A percentile compares a stretch with the other conserved stretches of the same genome.
Conservation (phyloP, 2,113 vertebrate genomes). For the Sialia sialis region DNA sequence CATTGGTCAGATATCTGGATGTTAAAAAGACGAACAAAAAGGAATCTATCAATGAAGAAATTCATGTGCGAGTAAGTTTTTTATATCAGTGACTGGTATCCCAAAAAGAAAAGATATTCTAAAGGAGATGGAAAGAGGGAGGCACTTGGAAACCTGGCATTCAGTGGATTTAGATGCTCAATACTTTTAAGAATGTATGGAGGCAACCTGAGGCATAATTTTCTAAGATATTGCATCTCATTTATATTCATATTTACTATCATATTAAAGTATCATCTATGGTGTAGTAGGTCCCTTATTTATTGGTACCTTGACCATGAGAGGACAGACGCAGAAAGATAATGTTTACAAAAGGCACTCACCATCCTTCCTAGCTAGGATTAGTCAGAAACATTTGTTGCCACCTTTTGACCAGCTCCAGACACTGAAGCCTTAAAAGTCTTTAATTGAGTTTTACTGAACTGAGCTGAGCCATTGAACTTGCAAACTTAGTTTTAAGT, state of each 20-base stretch:
- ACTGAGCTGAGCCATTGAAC: neutral
- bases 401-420: neutral
- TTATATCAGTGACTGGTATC: neutral
- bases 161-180: neutral
- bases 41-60: slow-evolving; percentile 88
- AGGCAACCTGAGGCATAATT: neutral
- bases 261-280: neutral
- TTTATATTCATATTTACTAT: neutral
- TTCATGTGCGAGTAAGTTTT: slow-evolving; percentile 85
- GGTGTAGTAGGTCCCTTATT: neutral
- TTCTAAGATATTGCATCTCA: neutral
- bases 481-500: neutral
- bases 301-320: neutral
- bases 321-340: neutral
- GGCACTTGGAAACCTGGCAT: neutral
- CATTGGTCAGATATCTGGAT: slow-evolving; percentile 88
- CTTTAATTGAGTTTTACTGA: neutral
- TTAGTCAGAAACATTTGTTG: neutral
- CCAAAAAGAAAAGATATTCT: neutral
- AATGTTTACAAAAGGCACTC: neutral
- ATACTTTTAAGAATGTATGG: neutral
- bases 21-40: slow-evolving; percentile 91
- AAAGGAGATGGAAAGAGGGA: neutral
- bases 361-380: neutral
- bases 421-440: neutral